Percentiles rank a stretch among this genome's conserved stretches.
phyloP scores from a whole-genome alignment of 2,797 vertebrate genomes.

The Nyctalus aviator region DNA sequence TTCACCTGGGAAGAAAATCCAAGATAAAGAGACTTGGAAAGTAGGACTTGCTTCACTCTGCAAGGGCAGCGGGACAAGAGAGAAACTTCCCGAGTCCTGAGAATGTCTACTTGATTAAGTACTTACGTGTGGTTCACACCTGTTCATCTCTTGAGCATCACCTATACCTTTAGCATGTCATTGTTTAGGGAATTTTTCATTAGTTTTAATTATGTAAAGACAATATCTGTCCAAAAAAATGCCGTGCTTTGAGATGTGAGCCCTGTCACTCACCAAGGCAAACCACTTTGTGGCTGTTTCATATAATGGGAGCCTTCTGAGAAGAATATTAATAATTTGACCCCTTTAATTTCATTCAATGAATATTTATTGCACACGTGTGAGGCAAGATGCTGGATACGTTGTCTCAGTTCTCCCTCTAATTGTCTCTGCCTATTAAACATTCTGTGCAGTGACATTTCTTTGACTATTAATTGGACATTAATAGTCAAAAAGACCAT shows the following conservation, averaged over 20 bases:
- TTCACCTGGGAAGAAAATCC: slow-evolving; percentile 67
- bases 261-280: neutral
- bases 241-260: neutral
- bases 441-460: neutral
- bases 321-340: neutral
- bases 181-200: slow-evolving; percentile 38
- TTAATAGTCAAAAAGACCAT: neutral
- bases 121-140: slow-evolving; percentile 65
- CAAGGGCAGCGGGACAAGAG: neutral
- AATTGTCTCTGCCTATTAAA: neutral
- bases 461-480: slow-evolving; percentile 18
- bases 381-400: neutral
- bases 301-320: neutral
- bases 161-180: slow-evolving; percentile 27
- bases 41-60: slow-evolving; percentile 38
- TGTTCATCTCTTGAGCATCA: slow-evolving; percentile 60
- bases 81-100: slow-evolving; percentile 6
- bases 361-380: neutral
- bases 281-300: neutral
- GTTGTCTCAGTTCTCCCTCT: neutral
- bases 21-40: slow-evolving; percentile 69
- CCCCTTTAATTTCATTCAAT: slow-evolving; percentile 34
- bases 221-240: slow-evolving; percentile 36
- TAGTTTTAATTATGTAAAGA: slow-evolving; percentile 67
- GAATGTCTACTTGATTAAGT: slow-evolving; percentile 25